phyloP scores from a whole-genome alignment of 2,888 invertebrate genomes.

The Lottia gigantea region DNA sequence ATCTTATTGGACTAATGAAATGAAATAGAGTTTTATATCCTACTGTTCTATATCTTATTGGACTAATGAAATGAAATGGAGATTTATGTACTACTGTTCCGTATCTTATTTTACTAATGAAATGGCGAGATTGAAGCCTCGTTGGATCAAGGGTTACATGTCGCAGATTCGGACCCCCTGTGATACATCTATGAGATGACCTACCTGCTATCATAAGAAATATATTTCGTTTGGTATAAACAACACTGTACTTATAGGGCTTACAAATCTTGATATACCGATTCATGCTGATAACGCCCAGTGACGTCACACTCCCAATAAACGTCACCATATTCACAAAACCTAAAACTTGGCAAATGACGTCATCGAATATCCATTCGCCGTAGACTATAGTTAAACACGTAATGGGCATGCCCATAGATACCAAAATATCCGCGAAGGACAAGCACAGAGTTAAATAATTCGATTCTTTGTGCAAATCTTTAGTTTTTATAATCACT shows the following conservation, averaged over 20 bases:
- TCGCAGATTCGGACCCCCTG: too few relatives aligned
- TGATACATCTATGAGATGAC: too few relatives aligned
- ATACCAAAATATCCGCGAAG: conserved; percentile 56
- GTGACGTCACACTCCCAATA: conserved; percentile 59
- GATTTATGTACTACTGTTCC: too few relatives aligned
- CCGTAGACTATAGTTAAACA: conserved; percentile 40
- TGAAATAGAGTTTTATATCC: too few relatives aligned
- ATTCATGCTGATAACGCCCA: conserved; percentile 62
- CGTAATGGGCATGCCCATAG: conserved; percentile 58
- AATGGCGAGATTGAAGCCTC: too few relatives aligned
- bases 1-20: too few relatives aligned
- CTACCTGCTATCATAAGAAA: conserved; percentile 49
- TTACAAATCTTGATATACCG: conserved; percentile 59
- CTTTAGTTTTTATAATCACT: conserved; percentile 37
- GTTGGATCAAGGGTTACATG: too few relatives aligned
- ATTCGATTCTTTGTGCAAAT: conserved; percentile 44
- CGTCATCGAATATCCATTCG: conserved; percentile 39
- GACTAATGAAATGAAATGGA: too few relatives aligned
- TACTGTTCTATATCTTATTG: too few relatives aligned
- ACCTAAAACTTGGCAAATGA: conserved; percentile 47
- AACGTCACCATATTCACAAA: conserved; percentile 60
- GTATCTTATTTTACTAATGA: too few relatives aligned
- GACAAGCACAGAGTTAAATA: conserved; percentile 51
- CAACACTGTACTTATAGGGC: conserved; percentile 38
- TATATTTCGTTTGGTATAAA: conserved; percentile 50